Evolutionary conservation across 2,888 invertebrate species (phyloP), one percentile per base, ranked within the genome.

Genomic region (Heterodera filipjevi): DNA sequence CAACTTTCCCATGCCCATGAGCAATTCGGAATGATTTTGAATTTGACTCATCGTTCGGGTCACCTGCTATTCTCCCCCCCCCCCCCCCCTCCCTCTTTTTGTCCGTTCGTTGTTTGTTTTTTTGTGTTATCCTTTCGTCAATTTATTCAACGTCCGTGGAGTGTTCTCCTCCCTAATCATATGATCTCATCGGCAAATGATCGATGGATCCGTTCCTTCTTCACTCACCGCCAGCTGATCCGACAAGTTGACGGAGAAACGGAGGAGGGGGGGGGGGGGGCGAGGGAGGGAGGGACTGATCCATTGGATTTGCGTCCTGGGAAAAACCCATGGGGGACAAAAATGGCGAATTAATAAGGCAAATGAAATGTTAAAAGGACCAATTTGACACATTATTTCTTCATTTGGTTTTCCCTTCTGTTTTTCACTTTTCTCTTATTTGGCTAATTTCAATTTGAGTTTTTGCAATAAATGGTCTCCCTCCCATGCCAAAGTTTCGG

Each of bases 201-300:
- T 59, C 53, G 53, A 59, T 59, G 53, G 53, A 59, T 59, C 53
- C n/a, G n/a, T 59, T 59, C 53, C 53, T n/a, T 12, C 22, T 59
- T 59, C 22, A n/a, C 2, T 59, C 53, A 8, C 53, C 53, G n/a
- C 53, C 53, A 59, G 53, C 53, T 59, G 53, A 59, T 59, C 53
- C 53, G 53, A n/a, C 49, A 19, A 49, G 6, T 49, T 49, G 16
- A n/a, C n/a, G n/a, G n/a, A n/a, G n/a, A n/a, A n/a, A n/a, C n/a
- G n/a, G n/a, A n/a, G 49, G 19, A 49, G 12, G n/a, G 53, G n/a
- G n/a, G 53, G 53, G n/a, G 53, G 53, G 53, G 53, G 53, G n/a
- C 19, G 53, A n/a, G 53, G 49, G 19, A 19, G 49, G 49, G n/a
- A n/a, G n/a, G 10, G 22, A 19, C 22, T 49, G 49, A 49, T 49